A percentile compares a stretch with the other conserved stretches of the same genome.
Evolutionary conservation across 2,888 invertebrate genomes (phyloP).

Genomic region (Coenonympha arcania): DNA sequence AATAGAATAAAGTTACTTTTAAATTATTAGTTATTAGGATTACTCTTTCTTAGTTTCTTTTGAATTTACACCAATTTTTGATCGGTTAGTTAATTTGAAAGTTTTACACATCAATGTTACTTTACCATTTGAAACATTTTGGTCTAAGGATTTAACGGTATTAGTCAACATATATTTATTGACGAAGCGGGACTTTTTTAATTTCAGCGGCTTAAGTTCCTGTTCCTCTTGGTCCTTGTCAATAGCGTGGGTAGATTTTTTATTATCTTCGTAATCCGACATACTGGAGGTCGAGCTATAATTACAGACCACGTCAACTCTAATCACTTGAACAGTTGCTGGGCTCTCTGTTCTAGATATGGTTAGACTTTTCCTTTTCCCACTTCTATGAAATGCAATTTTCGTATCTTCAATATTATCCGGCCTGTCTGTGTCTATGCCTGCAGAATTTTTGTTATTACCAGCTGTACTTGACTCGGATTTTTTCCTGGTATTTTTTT

Average conservation of each 20-base stretch:
- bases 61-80: slow-evolving; percentile 27
- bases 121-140: slow-evolving; percentile 57
- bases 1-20: too few species aligned
- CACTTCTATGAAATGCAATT: slow-evolving; percentile 49
- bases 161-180: slow-evolving; percentile 61
- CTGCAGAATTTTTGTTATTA: slow-evolving; percentile 28
- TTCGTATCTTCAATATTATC: slow-evolving; percentile 41
- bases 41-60: background rate
- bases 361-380: slow-evolving; percentile 61
- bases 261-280: slow-evolving; percentile 44
- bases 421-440: too few species aligned
- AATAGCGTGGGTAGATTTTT: slow-evolving; percentile 27
- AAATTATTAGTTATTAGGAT: background rate
- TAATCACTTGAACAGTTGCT: slow-evolving; percentile 65
- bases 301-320: slow-evolving; percentile 67
- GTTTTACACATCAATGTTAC: slow-evolving; percentile 67
- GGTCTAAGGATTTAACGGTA: slow-evolving; percentile 56
- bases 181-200: slow-evolving; percentile 43
- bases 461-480: slow-evolving; percentile 22
- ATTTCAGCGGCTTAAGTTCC: slow-evolving; percentile 33
- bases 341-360: slow-evolving; percentile 64
- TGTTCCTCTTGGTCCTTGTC: slow-evolving; percentile 17
- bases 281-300: slow-evolving; percentile 38
- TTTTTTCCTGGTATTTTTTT: slow-evolving; percentile 27
- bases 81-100: slow-evolving; percentile 53